Percentiles rank a stretch among this genome's conserved stretches.
Conservation (phyloP, 1,140 invertebrate genomes). For the Drosophila orosa region DNA sequence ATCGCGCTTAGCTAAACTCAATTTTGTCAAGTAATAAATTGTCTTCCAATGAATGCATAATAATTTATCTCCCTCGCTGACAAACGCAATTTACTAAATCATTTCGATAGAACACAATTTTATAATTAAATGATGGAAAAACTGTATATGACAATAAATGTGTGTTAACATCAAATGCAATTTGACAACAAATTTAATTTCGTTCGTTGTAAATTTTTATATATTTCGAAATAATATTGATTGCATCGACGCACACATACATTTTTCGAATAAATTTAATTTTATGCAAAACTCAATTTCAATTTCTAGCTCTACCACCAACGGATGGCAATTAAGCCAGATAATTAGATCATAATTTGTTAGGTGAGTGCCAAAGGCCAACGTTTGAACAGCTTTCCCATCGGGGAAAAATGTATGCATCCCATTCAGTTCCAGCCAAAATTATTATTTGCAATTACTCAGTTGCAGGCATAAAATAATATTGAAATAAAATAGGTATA, state of each 20-base stretch:
- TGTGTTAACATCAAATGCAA: conserved; percentile 41
- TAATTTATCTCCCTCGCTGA: conserved; percentile 18
- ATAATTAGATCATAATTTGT: conserved; percentile 52
- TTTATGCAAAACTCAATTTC: conserved; percentile 36
- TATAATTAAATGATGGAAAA: conserved; percentile 44
- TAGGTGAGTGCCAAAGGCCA: conserved; percentile 19
- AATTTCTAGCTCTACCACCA: conserved; percentile 35
- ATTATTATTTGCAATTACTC: conserved; percentile 37
- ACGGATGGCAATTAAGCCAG: conserved; percentile 24
- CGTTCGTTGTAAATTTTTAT: conserved; percentile 15
- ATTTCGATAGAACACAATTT: conserved; percentile 21
- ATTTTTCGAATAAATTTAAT: conserved; percentile 24
- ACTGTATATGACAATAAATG: conserved; percentile 31
- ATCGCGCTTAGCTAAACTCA: background rate
- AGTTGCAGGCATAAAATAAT: conserved; percentile 18
- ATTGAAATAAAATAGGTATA: conserved; percentile 18
- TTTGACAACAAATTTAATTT: conserved; percentile 50
- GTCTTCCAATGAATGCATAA: background rate
- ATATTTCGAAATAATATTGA: conserved; percentile 28
- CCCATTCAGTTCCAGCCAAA: background rate
- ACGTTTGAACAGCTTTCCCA: conserved; percentile 30
- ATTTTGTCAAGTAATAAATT: conserved; percentile 19
- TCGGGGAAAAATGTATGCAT: background rate
- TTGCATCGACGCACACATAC: conserved; percentile 6
- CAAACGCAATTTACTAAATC: conserved; percentile 35